phyloP scores from a whole-genome alignment of 2,113 vertebrate genomes.

The Pseudorasbora parva region DNA sequence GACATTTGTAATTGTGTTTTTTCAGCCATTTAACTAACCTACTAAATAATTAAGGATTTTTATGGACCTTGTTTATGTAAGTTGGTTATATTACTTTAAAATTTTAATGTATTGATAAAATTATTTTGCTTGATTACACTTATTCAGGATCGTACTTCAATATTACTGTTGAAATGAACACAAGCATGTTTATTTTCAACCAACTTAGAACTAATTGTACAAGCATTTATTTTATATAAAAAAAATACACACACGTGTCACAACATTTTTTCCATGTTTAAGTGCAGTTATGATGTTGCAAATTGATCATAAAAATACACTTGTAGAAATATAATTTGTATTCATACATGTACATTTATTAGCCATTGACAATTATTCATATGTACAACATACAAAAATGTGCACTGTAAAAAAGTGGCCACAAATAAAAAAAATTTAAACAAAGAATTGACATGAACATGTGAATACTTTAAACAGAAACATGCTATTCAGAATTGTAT shows the following conservation, averaged over 20 bases:
- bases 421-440: neutral
- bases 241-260: neutral
- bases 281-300: neutral
- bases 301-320: neutral
- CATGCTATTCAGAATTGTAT: neutral
- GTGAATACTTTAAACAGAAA: neutral
- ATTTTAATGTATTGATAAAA: neutral
- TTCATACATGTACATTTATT: conserved; percentile 7
- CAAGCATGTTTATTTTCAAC: neutral
- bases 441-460: neutral
- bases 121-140: neutral
- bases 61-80: no score
- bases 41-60: no score
- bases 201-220: neutral
- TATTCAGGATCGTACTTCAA: neutral
- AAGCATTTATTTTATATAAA: no score
- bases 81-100: no score
- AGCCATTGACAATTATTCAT: neutral
- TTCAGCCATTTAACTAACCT: no score
- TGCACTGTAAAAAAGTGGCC: neutral
- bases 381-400: neutral
- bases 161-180: neutral
- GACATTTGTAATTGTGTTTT: no score
- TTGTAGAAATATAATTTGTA: neutral
- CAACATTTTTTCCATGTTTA: neutral